Evolutionary conservation across 2,888 invertebrate species (phyloP), one percentile per base, ranked within the genome.

Genomic region (Gymnocheta viridis): DNA sequence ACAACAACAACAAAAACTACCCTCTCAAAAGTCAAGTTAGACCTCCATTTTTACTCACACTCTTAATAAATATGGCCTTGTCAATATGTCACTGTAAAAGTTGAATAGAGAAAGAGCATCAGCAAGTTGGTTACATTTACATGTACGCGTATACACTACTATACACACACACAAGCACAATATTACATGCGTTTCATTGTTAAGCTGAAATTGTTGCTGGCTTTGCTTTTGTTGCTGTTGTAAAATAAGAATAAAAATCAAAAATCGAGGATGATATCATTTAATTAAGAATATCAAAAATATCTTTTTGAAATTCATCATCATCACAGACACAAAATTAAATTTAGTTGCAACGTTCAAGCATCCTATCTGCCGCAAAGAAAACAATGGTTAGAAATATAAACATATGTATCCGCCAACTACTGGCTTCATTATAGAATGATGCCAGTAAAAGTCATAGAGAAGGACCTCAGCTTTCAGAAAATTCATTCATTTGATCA

Each of bases 71-170:
- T n/a, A n/a, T 82, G 82, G 82, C 82, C 82, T 82, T 82, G 82
- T 82, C 82, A 82, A 82, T 82, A 72, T 82, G 82, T 82, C 77
- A 82, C 66, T 72, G 70, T 5, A 32, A 70, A 77, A 66, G 66
- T 77, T 82, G 77, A 69, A 69, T 74, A 69, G 58, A 66, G 44
- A 62, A 69, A 72, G 35, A 56, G 47, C 64, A 64, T 41, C 64
- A 62, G 47, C 64, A 72, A 64, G 70, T 79, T 70, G 64, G 32
- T 24, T 38, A 62, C 24, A 54, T 32, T 62, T n/a, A 17, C 17
- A 56, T 17, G 41, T 12, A 41, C 2, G 14, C 38, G 41, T 9
- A 66, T n/a, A 66, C 56, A 32, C n/a, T 9, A 14, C 7, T 35
- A 14, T 9, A 54, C 6, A 64, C 22, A 38, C 32, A 47, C 6